Percentiles rank a stretch among this genome's conserved stretches.
These are phyloP conservation scores for Heteractis magnifica DNA, from an alignment of 92 coral and sea anemone genomes.

Conservation along the genomic window DNA sequence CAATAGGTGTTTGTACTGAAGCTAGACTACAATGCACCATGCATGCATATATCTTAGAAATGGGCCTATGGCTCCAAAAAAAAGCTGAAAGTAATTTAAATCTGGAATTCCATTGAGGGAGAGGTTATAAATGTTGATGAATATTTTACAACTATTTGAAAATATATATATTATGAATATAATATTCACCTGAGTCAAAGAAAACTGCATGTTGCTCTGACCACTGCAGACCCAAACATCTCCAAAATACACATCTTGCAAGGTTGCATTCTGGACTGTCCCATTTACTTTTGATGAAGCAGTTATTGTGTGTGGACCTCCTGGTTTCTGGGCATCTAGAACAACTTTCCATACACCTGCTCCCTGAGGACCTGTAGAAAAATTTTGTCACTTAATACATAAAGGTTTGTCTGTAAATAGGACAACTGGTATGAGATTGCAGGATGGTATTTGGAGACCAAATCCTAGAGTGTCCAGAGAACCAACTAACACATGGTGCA, in stretches of 20 bases:
- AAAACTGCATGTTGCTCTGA: conserved; percentile 94
- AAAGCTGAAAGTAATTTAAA: no score
- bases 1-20: no score
- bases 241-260: conserved; percentile 87
- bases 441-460: no score
- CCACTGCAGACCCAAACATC: conserved; percentile 99
- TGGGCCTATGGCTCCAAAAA: no score
- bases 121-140: background rate
- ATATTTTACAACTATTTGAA: background rate
- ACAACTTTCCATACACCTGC: conserved; percentile 76
- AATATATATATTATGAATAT: background rate
- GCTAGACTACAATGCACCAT: no score
- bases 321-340: conserved; percentile 65
- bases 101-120: no score
- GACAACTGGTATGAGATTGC: no score
- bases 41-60: no score
- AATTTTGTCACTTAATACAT: no score
- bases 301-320: conserved; percentile 75
- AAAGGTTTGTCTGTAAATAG: no score
- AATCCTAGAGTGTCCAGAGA: no score
- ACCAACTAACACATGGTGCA: no score
- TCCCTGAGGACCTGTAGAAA: conserved; percentile 34
- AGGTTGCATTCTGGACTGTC: conserved; percentile 27
- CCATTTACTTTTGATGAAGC: conserved; percentile 72
- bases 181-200: conserved; percentile 70